Conservation (phyloP, 2,888 invertebrate genomes). For the Scrobipalpa atriplicella region DNA sequence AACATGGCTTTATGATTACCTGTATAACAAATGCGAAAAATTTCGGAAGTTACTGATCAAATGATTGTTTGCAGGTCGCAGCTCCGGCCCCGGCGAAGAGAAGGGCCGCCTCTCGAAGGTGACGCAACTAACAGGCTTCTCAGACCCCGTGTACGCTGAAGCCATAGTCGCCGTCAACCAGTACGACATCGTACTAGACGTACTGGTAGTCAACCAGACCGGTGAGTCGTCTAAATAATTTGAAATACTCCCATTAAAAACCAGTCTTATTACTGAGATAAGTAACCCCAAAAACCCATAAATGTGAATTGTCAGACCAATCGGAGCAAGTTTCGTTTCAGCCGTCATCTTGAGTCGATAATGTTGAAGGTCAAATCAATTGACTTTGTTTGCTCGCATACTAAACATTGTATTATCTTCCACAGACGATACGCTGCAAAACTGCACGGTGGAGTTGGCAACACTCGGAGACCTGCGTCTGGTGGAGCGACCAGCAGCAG, state of each 20-base stretch:
- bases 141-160: conserved; percentile 99
- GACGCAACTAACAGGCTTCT: conserved; percentile 98
- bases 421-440: conserved; percentile 95
- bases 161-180: conserved; percentile 99
- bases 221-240: too few species aligned
- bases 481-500: conserved; percentile 98
- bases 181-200: conserved; percentile 99
- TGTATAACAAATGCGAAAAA: too few species aligned
- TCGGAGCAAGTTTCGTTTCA: too few species aligned
- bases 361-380: too few species aligned
- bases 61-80: conserved; percentile 52
- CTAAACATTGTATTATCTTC: not conserved
- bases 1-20: too few species aligned
- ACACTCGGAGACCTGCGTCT: conserved; percentile 98
- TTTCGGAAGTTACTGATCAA: not conserved
- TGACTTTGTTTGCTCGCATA: too few species aligned
- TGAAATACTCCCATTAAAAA: too few species aligned
- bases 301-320: too few species aligned
- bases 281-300: too few species aligned
- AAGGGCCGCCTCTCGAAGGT: conserved; percentile 84
- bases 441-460: conserved; percentile 98
- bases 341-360: too few species aligned
- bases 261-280: too few species aligned
- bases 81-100: conserved; percentile 45
- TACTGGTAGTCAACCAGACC: conserved; percentile 99